phyloP scores from a whole-genome alignment of 2,113 vertebrate species.

The Amphilophus citrinellus region DNA sequence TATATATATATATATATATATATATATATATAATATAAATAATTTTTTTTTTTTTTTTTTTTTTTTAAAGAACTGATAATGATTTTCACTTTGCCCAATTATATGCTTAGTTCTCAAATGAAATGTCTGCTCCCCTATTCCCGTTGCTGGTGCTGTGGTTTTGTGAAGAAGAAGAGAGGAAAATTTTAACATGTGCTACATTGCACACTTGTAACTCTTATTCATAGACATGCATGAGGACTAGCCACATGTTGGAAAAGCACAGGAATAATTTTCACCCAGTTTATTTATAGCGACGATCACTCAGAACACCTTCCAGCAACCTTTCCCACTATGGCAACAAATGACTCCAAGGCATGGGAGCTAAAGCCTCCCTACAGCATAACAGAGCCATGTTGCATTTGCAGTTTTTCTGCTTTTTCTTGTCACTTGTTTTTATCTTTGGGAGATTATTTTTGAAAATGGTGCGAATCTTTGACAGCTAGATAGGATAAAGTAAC shows the following conservation, averaged over 20 bases:
- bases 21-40: no score
- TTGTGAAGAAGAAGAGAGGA: neutral
- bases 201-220: neutral
- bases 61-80: neutral
- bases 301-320: neutral
- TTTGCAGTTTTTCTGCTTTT: neutral
- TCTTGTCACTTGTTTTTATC: neutral
- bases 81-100: neutral
- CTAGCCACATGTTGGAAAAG: neutral
- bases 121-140: no score
- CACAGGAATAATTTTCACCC: neutral
- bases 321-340: neutral
- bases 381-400: neutral
- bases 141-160: neutral
- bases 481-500: no score
- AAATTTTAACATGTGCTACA: neutral
- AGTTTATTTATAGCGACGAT: neutral
- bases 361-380: no score
- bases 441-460: neutral
- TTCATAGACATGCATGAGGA: neutral
- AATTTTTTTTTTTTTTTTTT: accelerated
- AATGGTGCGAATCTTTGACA: neutral
- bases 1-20: no score
- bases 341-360: neutral
- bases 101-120: neutral